Evolutionary conservation across 1,140 invertebrate genomes (phyloP), one percentile per base, ranked within the genome.

Genomic region (Aradophagus sp.): DNA sequence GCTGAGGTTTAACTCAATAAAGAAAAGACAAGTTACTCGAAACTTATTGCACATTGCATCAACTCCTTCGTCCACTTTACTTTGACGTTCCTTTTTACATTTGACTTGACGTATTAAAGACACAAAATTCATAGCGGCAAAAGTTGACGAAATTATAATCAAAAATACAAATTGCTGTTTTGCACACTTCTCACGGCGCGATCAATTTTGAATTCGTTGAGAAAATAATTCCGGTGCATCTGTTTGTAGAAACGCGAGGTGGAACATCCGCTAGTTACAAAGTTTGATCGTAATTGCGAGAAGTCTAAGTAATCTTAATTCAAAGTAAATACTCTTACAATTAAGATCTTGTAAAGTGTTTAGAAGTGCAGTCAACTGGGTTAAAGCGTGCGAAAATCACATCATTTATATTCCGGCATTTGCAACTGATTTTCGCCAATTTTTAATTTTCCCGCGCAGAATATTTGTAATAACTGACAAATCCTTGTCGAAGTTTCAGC

Each of bases 231-330:
- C 26, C 17, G 29, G 2, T 52, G 23, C 45, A 48, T 36, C 16
- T 62, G 58, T 50, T 61, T 38, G 44, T 50, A 50, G 29, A 42
- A 61, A 45, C 26, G 11, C 29, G n/a, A 52, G 10, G 34, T 36
- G 32, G 19, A 52, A 32, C 29, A 23, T 12, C 39, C 10, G 17
- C 26, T 34, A 55, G 42, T 65, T 55, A 5, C 16, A 10, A 65
- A 65, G 61, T 65, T 65, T 65, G 50, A 55, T 55, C 47, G 61
- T 65, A 65, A 65, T 65, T 65, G 50, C 16, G 16, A 19, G 42
- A 34, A 45, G 53, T 44, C 29, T 56, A 47, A 52, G 53, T 58
- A 36, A 58, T 67, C 52, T 52, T 45, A 58, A 58, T 55, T 58
- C 39, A 41, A 44, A 32, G 53, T 31, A 67, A 67, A 67, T 56